phyloP scores from a whole-genome alignment of 2,113 vertebrate species.

The Orycteropus afer region DNA sequence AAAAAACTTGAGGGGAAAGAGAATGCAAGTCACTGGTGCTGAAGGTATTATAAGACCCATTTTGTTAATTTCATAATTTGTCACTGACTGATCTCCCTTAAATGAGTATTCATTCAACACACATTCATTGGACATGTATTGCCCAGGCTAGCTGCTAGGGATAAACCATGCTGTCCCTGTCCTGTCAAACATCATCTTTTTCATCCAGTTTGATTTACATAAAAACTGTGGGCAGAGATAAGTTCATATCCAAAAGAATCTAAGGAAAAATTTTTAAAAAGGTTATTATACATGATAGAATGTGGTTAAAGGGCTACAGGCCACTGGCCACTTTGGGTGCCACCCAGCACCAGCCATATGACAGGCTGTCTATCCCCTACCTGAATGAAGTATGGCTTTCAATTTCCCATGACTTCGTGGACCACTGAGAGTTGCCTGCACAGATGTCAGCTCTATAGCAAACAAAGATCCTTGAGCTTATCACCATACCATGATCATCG shows the following conservation, averaged over 20 bases:
- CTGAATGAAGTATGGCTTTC: not conserved
- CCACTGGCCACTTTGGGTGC: not conserved
- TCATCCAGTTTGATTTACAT: not conserved
- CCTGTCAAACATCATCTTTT: constrained; percentile 4
- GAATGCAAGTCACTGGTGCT: not conserved
- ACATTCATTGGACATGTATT: not conserved
- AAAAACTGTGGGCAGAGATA: not conserved
- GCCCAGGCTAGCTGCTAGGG: not conserved
- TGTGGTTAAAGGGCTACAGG: not conserved
- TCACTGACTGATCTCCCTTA: not conserved
- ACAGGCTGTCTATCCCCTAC: not conserved
- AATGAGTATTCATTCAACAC: not conserved
- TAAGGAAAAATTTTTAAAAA: too few species aligned
- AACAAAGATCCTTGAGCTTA: not conserved
- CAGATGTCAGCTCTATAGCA: not conserved
- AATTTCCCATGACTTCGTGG: not conserved
- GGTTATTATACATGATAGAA: not conserved
- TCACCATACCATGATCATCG: rapidly evolving
- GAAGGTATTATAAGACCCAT: not conserved
- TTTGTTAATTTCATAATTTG: not conserved
- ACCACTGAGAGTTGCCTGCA: not conserved
- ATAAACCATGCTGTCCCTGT: not conserved
- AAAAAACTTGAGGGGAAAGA: not conserved
- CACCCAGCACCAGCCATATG: not conserved
- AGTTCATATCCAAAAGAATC: not conserved